Evolutionary conservation across 2,888 invertebrate species (phyloP), one percentile per base, ranked within the genome.

Genomic region (Pasiphila rectangulata): DNA sequence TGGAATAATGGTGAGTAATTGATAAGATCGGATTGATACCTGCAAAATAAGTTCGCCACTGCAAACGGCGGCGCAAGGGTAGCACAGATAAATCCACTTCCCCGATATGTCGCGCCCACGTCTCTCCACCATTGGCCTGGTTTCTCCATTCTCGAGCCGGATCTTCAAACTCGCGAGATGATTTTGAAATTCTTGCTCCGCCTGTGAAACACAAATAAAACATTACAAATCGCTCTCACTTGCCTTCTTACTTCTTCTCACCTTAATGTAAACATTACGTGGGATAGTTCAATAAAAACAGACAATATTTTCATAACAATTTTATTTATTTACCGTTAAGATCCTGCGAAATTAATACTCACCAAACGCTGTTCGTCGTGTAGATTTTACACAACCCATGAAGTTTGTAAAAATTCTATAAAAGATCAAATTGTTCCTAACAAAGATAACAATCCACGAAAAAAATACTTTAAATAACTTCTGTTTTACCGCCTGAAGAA

Each of bases 21-120:
- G n/a, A n/a, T n/a, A n/a, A n/a, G n/a, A n/a, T n/a, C n/a, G n/a
- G n/a, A n/a, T n/a, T n/a, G 1, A 17, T 32, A 42, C 89, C 83
- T 89, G 89, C 55, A 89, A 53, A 25, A 83, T 75, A 32, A 60
- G 65, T 64, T 88, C 87, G 15, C 88, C 87, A 54, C 79, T 81
- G 69, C 89, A 89, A 16, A 82, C 72, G 2, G 89, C 90, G 1
- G 85, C 87, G 61, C 90, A 91, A 2, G 90, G 87, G 60, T 79
- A 89, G 70, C 90, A 91, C 53, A 87, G 62, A 59, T 90, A 90
- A 35, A 82, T 78, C 82, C 86, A 90, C 47, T 83, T 79, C 50
- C 87, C 81, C 5, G 82, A 73, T 4, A 79, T 64, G 56, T 89
- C 87, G 3, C 88, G 78, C 2, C 75, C 77, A 32, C 78, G 80